Percentiles rank a stretch among this genome's conserved stretches.
Conservation (phyloP, 2,113 vertebrate species). For the Scophthalmus maximus region DNA sequence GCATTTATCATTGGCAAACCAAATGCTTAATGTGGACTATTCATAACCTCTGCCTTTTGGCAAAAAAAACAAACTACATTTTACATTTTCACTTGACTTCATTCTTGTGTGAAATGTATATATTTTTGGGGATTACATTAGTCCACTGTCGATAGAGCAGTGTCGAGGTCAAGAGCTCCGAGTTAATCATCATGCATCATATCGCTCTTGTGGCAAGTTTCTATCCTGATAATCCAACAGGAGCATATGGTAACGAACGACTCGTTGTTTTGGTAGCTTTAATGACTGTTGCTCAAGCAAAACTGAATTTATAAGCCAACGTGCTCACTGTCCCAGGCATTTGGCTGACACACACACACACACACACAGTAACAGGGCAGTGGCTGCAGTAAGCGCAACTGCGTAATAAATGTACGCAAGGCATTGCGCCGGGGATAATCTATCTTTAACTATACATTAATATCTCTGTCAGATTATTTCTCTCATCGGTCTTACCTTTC, state of each 20-base stretch:
- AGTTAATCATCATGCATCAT: constrained; percentile 35
- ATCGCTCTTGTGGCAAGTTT: constrained; percentile 20
- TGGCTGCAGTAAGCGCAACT: constrained; percentile 12
- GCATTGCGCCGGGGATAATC: not conserved
- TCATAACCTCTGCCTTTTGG: too few relatives aligned
- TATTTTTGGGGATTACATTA: too few relatives aligned
- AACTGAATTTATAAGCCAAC: not conserved
- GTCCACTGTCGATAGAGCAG: too few relatives aligned
- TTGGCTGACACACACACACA: constrained; percentile 10
- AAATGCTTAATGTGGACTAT: too few relatives aligned
- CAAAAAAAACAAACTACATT: too few relatives aligned
- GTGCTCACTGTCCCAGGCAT: not conserved
- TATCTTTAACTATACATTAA: too few relatives aligned
- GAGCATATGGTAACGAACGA: too few relatives aligned
- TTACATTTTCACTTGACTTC: too few relatives aligned
- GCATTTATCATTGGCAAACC: too few relatives aligned
- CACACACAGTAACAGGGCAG: not conserved
- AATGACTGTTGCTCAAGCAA: not conserved
- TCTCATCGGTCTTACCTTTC: constrained; percentile 46
- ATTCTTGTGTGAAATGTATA: too few relatives aligned
- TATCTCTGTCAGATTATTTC: too few relatives aligned
- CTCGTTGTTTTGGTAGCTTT: not conserved
- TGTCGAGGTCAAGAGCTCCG: not conserved
- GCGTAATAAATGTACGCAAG: constrained; percentile 5
- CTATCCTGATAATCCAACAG: constrained; percentile 6